Evolutionary conservation across 2,113 vertebrate genomes (phyloP).

Genomic region (Forbesichthys agassizii): DNA sequence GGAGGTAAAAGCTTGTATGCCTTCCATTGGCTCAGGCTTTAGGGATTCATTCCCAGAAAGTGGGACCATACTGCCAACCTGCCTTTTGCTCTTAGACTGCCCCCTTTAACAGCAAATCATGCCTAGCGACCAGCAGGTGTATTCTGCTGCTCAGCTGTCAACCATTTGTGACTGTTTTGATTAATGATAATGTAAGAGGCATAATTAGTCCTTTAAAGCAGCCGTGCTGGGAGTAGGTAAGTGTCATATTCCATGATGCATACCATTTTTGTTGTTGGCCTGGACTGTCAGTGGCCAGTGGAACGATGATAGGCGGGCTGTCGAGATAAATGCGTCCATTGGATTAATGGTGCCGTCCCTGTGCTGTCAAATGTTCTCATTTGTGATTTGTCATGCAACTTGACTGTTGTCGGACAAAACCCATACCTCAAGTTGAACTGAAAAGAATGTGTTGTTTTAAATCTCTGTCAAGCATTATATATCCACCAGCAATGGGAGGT

Average conservation of each 20-base stretch:
- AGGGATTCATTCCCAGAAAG: constrained; percentile 33
- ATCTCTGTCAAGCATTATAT: too few species aligned
- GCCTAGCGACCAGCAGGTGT: constrained; percentile 36
- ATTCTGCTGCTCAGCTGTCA: constrained; percentile 20
- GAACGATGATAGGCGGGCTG: not conserved
- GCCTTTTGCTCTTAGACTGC: constrained; percentile 39
- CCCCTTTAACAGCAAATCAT: constrained; percentile 27
- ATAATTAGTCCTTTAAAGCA: constrained; percentile 10
- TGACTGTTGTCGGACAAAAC: too few species aligned
- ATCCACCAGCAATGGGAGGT: too few species aligned
- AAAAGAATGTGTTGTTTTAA: too few species aligned
- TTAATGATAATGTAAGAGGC: not conserved
- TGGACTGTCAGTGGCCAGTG: not conserved
- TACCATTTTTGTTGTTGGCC: not conserved
- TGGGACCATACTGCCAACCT: constrained; percentile 26
- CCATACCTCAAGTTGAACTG: too few species aligned
- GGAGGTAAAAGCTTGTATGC: constrained; percentile 33
- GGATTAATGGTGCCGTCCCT: not conserved
- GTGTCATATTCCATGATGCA: not conserved
- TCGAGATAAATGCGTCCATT: not conserved
- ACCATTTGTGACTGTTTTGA: constrained; percentile 14
- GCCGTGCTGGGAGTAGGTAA: not conserved
- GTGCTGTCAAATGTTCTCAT: not conserved
- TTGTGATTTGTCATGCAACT: not conserved
- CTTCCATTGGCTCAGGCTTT: constrained; percentile 41